These are phyloP conservation scores for Danio aesculapii DNA, from an alignment of 2,797 vertebrate genomes.

Conservation along the genomic window DNA sequence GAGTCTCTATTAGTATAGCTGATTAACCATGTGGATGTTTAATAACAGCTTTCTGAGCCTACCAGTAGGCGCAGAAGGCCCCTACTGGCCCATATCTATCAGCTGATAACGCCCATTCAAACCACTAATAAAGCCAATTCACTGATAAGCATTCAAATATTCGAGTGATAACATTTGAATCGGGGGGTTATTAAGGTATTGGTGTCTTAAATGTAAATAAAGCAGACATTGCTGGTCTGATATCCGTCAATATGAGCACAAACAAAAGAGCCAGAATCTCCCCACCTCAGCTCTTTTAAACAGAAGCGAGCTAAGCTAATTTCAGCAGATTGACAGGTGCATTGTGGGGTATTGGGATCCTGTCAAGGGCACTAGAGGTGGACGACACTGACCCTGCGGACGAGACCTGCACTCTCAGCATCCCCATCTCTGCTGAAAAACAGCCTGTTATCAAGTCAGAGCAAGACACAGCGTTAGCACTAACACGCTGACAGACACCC, in stretches of 20 bases:
- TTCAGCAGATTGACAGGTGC: constrained; percentile 7
- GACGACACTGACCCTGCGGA: constrained; percentile 10
- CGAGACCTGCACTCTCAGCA: constrained; percentile 30
- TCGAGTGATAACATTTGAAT: no score
- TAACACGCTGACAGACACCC: constrained; percentile 6
- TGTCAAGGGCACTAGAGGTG: constrained; percentile 21
- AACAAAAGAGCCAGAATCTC: neutral
- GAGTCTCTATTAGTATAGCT: no score
- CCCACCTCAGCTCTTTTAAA: constrained; percentile 17
- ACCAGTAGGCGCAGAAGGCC: no score
- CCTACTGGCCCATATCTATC: no score
- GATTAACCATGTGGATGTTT: no score
- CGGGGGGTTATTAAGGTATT: no score
- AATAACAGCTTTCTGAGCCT: no score
- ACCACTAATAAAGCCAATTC: no score
- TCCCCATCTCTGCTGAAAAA: constrained; percentile 14
- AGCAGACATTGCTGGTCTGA: neutral
- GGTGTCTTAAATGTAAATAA: neutral
- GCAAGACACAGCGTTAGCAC: constrained; percentile 14
- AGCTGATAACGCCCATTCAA: no score
- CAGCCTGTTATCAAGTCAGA: constrained; percentile 24
- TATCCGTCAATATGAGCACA: neutral
- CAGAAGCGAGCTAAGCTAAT: neutral
- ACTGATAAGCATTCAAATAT: no score
- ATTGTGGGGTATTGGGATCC: constrained; percentile 30